Evolutionary conservation across 2,797 vertebrate species (phyloP).

Genomic region (Manis pentadactyla): DNA sequence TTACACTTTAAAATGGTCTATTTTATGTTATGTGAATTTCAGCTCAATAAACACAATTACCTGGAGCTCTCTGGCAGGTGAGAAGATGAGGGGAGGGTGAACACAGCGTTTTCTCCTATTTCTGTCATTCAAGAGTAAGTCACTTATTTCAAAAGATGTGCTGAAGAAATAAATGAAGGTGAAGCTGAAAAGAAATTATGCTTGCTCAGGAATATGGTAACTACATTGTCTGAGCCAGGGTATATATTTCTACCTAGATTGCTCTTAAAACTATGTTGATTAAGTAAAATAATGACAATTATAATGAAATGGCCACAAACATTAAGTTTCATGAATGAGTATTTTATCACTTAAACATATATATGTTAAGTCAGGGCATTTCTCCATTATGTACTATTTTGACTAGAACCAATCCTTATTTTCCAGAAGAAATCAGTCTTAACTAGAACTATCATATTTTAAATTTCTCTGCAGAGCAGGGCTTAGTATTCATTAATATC

Average conservation of each 20-base stretch:
- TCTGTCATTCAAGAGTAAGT: conserved; percentile 16
- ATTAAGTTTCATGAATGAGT: conserved; percentile 17
- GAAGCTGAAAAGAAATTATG: neutral
- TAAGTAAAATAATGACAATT: conserved; percentile 72
- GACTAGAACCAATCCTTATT: conserved; percentile 83
- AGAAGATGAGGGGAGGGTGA: neutral
- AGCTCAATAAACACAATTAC: neutral
- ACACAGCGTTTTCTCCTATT: neutral
- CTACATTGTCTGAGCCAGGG: conserved; percentile 39
- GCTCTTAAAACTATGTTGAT: conserved; percentile 56
- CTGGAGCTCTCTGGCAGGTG: neutral
- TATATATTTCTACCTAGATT: conserved; percentile 56
- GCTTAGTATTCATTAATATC: conserved; percentile 82
- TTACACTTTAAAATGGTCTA: conserved; percentile 32
- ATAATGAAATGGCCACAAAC: conserved; percentile 66
- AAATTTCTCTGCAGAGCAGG: conserved; percentile 67
- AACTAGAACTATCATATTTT: conserved; percentile 83
- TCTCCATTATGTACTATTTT: conserved; percentile 78
- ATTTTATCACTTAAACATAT: conserved; percentile 79
- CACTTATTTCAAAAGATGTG: neutral
- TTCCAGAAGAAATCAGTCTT: conserved; percentile 84
- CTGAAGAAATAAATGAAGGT: neutral
- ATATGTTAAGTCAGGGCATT: conserved; percentile 75
- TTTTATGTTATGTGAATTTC: conserved; percentile 2
- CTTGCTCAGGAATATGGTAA: neutral